These are phyloP conservation scores for Lacerta bilineata DNA, from an alignment of 2,797 vertebrate genomes.

Conservation along the genomic window DNA sequence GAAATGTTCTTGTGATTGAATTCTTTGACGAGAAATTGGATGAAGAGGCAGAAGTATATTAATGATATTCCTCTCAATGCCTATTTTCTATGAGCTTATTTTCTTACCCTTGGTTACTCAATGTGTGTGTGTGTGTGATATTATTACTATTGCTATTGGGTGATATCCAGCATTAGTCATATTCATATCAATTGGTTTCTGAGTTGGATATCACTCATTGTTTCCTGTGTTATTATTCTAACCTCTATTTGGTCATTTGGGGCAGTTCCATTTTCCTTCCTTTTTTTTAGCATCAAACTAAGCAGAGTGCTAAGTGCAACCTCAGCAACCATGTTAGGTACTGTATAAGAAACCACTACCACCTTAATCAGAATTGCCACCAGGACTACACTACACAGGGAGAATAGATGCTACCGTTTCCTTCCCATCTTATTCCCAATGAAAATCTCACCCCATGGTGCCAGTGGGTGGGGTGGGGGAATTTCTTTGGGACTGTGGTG, in stretches of 20 bases:
- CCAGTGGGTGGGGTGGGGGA: background rate
- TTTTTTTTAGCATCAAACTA: background rate
- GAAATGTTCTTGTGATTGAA: constrained; percentile 21
- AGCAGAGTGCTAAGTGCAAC: background rate
- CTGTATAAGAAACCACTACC: no score
- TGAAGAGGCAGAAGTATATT: background rate
- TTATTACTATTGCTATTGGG: background rate
- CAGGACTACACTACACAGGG: no score
- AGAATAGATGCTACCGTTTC: background rate
- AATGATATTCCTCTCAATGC: background rate
- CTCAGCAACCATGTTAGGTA: background rate
- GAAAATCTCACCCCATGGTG: background rate
- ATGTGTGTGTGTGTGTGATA: background rate
- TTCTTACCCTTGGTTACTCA: background rate
- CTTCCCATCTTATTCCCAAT: background rate
- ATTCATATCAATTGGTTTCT: background rate
- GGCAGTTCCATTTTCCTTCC: background rate
- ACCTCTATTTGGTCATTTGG: background rate
- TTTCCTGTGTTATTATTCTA: background rate
- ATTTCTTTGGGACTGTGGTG: background rate
- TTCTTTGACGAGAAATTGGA: background rate
- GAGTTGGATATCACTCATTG: background rate
- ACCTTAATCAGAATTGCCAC: no score
- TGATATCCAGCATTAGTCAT: no score
- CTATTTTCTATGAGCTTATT: accelerated